Conservation (phyloP, 2,888 invertebrate species). For the Chloromyia formosa region DNA sequence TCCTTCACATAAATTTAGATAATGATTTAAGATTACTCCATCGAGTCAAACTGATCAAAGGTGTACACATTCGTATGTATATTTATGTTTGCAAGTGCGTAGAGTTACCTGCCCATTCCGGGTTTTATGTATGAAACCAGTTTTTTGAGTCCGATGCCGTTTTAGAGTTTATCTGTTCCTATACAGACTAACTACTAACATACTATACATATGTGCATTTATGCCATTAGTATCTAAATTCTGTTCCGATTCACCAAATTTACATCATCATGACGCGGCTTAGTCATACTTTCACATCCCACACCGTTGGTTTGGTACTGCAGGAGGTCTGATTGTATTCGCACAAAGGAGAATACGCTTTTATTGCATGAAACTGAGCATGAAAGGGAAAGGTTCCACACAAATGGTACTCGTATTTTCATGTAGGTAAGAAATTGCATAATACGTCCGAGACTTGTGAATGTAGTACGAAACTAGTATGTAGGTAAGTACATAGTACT, state of each 20-base stretch:
- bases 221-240: background rate
- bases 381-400: slow-evolving; percentile 30
- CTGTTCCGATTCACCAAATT: slow-evolving; percentile 15
- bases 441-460: too few relatives aligned
- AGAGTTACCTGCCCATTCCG: too few relatives aligned
- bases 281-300: slow-evolving; percentile 32
- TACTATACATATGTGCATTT: too few relatives aligned
- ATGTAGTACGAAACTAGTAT: too few relatives aligned
- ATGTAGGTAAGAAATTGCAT: background rate
- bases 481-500: too few relatives aligned
- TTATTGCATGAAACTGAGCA: slow-evolving; percentile 11
- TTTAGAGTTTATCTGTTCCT: background rate
- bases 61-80: too few relatives aligned
- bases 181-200: too few relatives aligned
- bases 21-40: background rate
- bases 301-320: background rate
- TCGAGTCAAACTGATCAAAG: background rate
- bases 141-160: background rate
- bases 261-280: slow-evolving; percentile 22
- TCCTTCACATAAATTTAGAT: slow-evolving; percentile 7
- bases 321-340: background rate
- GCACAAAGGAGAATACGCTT: slow-evolving; percentile 2
- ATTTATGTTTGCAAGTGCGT: too few relatives aligned
- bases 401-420: slow-evolving; percentile 2
- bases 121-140: background rate